phyloP scores from a whole-genome alignment of 2,797 vertebrate genomes.

The Thaleichthys pacificus region DNA sequence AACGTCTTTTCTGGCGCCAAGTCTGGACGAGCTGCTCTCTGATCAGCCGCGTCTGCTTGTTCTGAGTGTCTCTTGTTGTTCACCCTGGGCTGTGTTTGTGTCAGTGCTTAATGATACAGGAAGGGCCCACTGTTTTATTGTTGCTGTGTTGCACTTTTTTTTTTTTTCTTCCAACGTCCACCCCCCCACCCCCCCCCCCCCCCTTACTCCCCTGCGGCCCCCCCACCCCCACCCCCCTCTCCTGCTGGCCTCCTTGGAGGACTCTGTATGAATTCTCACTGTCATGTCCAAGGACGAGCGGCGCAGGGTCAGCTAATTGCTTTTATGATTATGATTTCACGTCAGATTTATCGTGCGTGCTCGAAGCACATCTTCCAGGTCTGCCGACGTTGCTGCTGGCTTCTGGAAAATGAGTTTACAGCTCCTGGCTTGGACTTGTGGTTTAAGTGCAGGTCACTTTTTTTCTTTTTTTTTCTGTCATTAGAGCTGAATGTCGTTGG shows the following conservation, averaged over 20 bases:
- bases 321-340: constrained; percentile 87
- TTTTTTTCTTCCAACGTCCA: background rate
- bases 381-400: constrained; percentile 67
- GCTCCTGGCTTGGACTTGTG: constrained; percentile 73
- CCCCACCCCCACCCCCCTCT: constrained; percentile 22
- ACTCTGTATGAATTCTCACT: constrained; percentile 81
- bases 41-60: constrained; percentile 31
- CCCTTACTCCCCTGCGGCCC: constrained; percentile 20
- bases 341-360: constrained; percentile 84
- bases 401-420: constrained; percentile 76
- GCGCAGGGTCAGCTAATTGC: constrained; percentile 86
- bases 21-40: background rate
- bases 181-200: constrained; percentile 45
- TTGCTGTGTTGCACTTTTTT: constrained; percentile 79
- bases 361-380: constrained; percentile 76
- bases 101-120: constrained; percentile 79
- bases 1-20: no score
- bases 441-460: constrained; percentile 73
- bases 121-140: constrained; percentile 79
- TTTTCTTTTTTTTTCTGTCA: constrained; percentile 55
- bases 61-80: constrained; percentile 48
- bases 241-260: constrained; percentile 72
- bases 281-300: constrained; percentile 82
- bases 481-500: constrained; percentile 64
- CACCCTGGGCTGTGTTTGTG: constrained; percentile 67